Conservation (phyloP, 2,888 invertebrate genomes). For the Liopterus haemorrhoidalis region DNA sequence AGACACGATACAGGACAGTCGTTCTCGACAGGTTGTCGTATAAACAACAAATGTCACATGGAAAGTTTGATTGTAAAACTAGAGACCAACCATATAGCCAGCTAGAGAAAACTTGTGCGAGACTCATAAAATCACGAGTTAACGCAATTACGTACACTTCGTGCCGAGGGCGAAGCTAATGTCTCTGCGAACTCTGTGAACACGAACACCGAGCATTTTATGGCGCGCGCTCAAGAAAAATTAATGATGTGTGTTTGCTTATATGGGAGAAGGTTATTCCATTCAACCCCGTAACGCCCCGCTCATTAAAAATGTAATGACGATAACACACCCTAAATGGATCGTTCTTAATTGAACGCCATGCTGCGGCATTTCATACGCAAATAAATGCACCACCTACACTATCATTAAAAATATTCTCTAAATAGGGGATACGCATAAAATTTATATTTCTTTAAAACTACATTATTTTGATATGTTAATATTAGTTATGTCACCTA, state of each 20-base stretch:
- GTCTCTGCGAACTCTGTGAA: background rate
- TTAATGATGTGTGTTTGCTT: constrained; percentile 1
- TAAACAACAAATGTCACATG: background rate
- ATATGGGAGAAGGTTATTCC: background rate
- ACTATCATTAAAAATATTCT: too few relatives aligned
- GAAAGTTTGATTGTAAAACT: constrained; percentile 2
- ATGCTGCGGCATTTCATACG: constrained; percentile 7
- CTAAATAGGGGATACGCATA: too few relatives aligned
- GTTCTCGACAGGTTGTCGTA: too few relatives aligned
- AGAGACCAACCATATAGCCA: background rate
- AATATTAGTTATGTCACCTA: too few relatives aligned
- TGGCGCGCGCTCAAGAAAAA: background rate
- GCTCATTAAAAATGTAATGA: background rate
- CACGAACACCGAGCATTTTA: background rate
- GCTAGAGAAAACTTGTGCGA: background rate
- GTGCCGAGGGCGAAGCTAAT: constrained; percentile 1
- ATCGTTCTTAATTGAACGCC: constrained; percentile 13
- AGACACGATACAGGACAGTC: too few relatives aligned
- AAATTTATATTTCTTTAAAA: too few relatives aligned
- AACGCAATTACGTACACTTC: constrained; percentile 4
- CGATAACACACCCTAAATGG: constrained; percentile 15
- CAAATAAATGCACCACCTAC: too few relatives aligned
- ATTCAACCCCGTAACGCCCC: background rate
- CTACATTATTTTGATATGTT: too few relatives aligned
- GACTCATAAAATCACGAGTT: constrained; percentile 4